These are phyloP conservation scores for Erebia aethiops DNA, from an alignment of 2,888 invertebrate genomes.

Conservation along the genomic window DNA sequence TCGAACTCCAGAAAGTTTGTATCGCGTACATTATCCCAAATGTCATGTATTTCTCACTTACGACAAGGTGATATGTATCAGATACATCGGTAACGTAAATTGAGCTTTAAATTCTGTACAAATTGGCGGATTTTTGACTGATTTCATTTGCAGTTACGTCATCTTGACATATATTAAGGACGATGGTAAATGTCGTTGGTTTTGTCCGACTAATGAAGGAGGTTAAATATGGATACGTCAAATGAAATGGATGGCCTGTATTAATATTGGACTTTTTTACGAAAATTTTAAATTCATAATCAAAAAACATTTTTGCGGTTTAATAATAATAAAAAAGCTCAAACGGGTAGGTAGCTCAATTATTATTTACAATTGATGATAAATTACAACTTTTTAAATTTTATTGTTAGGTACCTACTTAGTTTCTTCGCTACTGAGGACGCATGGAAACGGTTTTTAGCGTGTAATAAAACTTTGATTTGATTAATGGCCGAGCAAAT, in stretches of 20 bases:
- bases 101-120: accelerated
- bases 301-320: constrained; percentile 28
- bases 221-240: constrained; percentile 47
- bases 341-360: constrained; percentile 30
- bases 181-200: constrained; percentile 77
- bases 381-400: constrained; percentile 12
- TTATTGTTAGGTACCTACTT: not conserved
- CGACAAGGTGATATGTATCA: constrained; percentile 15
- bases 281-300: constrained; percentile 30
- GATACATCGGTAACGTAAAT: constrained; percentile 29
- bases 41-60: constrained; percentile 74
- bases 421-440: constrained; percentile 22
- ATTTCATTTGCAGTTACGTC: constrained; percentile 40
- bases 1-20: constrained; percentile 58
- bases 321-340: constrained; percentile 21
- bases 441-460: constrained; percentile 22
- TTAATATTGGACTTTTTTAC: constrained; percentile 35
- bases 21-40: constrained; percentile 62
- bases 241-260: constrained; percentile 34
- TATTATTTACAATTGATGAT: constrained; percentile 35
- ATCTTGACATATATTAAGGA: constrained; percentile 42
- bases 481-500: constrained; percentile 19
- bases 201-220: constrained; percentile 75
- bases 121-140: constrained; percentile 19
- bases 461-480: constrained; percentile 9